Evolutionary conservation across 2,797 vertebrate species (phyloP).

Genomic region (Acridotheres tristis): DNA sequence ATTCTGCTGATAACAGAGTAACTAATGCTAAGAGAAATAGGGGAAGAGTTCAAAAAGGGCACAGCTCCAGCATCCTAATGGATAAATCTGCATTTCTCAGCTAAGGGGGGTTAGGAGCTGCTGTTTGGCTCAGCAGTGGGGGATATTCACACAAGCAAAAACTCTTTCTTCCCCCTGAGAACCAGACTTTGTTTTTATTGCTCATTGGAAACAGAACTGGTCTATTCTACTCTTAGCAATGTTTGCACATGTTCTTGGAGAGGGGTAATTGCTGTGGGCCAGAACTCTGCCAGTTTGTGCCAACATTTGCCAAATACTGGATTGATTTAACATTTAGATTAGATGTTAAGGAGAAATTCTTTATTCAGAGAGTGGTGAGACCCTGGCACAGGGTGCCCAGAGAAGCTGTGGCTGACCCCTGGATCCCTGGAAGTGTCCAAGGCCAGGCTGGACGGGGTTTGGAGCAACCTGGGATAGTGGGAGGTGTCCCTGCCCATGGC

Average conservation of each 20-base stretch:
- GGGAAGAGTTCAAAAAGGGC: not conserved
- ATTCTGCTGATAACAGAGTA: not conserved
- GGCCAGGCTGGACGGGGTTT: fast-evolving
- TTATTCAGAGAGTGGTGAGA: not conserved
- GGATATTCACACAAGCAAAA: not conserved
- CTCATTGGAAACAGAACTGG: not conserved
- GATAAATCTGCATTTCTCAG: not conserved
- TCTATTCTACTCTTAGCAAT: fast-evolving
- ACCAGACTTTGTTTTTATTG: not conserved
- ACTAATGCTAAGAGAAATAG: not conserved
- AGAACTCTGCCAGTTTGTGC: not conserved
- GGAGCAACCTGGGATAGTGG: not conserved
- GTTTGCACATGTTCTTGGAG: not conserved
- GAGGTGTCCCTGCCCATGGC: not conserved
- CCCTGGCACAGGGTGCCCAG: not conserved
- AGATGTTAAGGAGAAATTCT: not conserved
- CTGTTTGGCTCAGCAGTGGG: not conserved
- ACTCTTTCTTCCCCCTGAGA: not conserved
- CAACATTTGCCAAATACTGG: not conserved
- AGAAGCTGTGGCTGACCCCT: not conserved
- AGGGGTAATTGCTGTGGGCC: fast-evolving
- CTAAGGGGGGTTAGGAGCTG: not conserved
- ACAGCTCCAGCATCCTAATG: not conserved
- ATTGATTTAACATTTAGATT: not conserved
- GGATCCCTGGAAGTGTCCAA: not conserved